phyloP scores from a whole-genome alignment of 1,140 invertebrate genomes.

The Pseudomyrmex cubaensis region DNA sequence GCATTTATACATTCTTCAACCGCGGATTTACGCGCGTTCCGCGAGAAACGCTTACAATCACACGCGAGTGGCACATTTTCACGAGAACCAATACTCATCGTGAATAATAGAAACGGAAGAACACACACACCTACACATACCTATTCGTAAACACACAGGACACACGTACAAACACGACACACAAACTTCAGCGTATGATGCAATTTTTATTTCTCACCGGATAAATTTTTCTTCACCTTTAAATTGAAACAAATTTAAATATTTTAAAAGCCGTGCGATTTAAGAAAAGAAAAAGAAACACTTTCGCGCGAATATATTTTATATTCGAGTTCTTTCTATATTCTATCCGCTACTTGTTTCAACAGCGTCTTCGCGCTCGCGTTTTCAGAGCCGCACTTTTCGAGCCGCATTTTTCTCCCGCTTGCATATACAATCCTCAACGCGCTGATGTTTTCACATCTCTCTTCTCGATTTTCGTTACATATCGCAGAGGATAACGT shows the following conservation, averaged over 20 bases:
- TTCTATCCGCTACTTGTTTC: not conserved
- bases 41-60: constrained; percentile 44
- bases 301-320: not conserved
- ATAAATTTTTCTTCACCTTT: not conserved
- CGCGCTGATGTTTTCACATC: constrained; percentile 33
- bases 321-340: not conserved
- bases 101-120: not conserved
- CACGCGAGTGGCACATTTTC: constrained; percentile 12
- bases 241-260: constrained; percentile 2
- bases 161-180: constrained; percentile 21
- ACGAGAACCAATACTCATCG: not conserved
- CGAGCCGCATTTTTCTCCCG: not conserved
- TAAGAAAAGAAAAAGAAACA: constrained; percentile 1
- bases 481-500: not conserved
- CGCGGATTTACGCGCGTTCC: not conserved
- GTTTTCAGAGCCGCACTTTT: no score
- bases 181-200: constrained; percentile 7
- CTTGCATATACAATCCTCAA: not conserved
- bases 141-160: no score
- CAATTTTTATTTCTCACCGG: constrained; percentile 3
- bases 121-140: not conserved
- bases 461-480: constrained; percentile 16
- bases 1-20: constrained; percentile 68
- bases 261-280: not conserved
- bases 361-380: not conserved